Evolutionary conservation across 2,888 invertebrate species (phyloP), one percentile per base, ranked within the genome.

Genomic region (Ichneumoninae sp.): DNA sequence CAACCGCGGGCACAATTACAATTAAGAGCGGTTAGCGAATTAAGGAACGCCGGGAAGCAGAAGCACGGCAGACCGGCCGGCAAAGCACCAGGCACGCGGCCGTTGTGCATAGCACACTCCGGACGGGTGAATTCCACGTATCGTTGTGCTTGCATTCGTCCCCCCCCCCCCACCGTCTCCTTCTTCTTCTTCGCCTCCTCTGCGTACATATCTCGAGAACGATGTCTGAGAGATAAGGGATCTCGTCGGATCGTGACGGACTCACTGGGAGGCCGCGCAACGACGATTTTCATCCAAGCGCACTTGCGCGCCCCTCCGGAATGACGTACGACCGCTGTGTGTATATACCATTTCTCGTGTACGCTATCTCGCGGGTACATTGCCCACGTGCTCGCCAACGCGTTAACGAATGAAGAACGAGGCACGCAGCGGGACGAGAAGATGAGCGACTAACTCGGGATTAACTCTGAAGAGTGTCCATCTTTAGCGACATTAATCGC

Each of bases 21-120:
- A 93, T 93, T 93, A 93, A 93, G 92, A 91, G 92, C 91, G 92
- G 92, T 93, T 93, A 93, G 93, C 92, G 92, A 93, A 93, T 93
- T 92, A 92, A 90, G 91, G 91, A 92, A 92, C 91, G 91, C 89
- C 87, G 87, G 85, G 89, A 92, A 89, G 54, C 66, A 69, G 69
- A 65, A 36, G 47, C 52, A 90, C 91, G 85, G 89, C 79, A 69
- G 74, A 75, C 87, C 52, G 78, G 75, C 85, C 88, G 44, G 44
- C 47, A 40, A 57, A 33, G 66, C 22, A 30, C 65, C 70, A 57
- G 36, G 50, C 63, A 73, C 71, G 44, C 50, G 44, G 66, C 47
- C 44, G 13, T 26, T 54, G 40, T 79, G 40, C 26, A 65, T 50
- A 75, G 10, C 71, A 26, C n/a, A 57, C 52, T 65, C 44, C 30